phyloP scores from a whole-genome alignment of 2,113 vertebrate genomes.

The Siniperca knerii region DNA sequence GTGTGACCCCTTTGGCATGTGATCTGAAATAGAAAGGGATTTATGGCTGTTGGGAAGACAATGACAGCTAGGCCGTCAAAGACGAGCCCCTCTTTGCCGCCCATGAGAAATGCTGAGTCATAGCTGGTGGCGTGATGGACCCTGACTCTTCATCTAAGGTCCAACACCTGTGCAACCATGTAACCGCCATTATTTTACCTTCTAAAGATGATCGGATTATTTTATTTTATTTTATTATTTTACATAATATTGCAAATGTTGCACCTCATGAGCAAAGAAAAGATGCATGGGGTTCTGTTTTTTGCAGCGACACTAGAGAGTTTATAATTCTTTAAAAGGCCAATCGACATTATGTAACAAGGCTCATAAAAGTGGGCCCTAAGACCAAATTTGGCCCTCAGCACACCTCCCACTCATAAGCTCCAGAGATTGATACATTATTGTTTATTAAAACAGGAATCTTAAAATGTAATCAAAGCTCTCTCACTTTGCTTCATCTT shows the following conservation, averaged over 20 bases:
- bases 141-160: slow-evolving; percentile 30
- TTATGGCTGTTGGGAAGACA: slow-evolving; percentile 72
- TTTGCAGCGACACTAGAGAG: neutral
- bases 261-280: neutral
- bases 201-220: neutral
- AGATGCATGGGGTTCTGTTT: neutral
- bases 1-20: slow-evolving; percentile 82
- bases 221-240: neutral
- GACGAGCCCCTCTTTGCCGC: slow-evolving; percentile 53
- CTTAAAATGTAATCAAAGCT: slow-evolving; percentile 16
- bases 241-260: neutral
- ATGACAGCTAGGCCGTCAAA: slow-evolving; percentile 56
- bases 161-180: slow-evolving; percentile 24
- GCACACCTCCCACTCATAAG: neutral
- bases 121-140: neutral
- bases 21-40: slow-evolving; percentile 83
- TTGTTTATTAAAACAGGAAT: slow-evolving; percentile 28
- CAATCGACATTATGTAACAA: neutral
- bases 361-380: neutral
- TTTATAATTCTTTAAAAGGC: neutral
- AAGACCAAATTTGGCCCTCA: slow-evolving; percentile 26
- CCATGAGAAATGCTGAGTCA: slow-evolving; percentile 69
- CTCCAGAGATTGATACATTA: slow-evolving; percentile 4
- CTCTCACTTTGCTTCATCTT: neutral
- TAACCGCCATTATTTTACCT: neutral